Evolutionary conservation across 2,888 invertebrate genomes (phyloP).

Genomic region (Drosophila affinis): DNA sequence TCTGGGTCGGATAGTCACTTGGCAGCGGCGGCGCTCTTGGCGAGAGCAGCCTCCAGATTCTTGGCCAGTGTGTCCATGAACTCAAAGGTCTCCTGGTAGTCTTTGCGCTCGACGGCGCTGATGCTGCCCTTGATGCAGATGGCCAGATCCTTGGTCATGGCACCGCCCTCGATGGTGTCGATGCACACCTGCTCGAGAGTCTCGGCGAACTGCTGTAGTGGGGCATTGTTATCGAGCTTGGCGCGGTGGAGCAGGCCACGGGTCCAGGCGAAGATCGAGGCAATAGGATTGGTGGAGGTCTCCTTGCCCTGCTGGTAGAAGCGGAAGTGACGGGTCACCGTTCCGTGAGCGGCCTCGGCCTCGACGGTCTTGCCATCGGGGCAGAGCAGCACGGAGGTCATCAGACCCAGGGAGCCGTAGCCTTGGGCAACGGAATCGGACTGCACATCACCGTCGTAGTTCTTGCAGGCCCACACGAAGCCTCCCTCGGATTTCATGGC

Average conservation of each 20-base stretch:
- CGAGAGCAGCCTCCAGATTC: slow-evolving; percentile 87
- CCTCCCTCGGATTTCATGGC: slow-evolving; percentile 99
- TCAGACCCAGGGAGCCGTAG: slow-evolving; percentile 96
- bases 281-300: slow-evolving; percentile 99
- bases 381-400: slow-evolving; percentile 98
- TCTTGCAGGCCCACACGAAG: slow-evolving; percentile 99
- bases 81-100: slow-evolving; percentile 98
- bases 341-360: slow-evolving; percentile 99
- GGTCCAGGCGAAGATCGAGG: slow-evolving; percentile 99
- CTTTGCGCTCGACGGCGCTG: slow-evolving; percentile 88
- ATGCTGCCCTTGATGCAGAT: slow-evolving; percentile 98
- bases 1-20: slow-evolving; percentile 62
- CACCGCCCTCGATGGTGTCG: slow-evolving; percentile 96
- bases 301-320: slow-evolving; percentile 97
- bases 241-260: slow-evolving; percentile 96
- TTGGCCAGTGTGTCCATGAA: slow-evolving; percentile 97
- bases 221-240: slow-evolving; percentile 93
- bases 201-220: slow-evolving; percentile 91
- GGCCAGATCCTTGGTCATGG: slow-evolving; percentile 99
- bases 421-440: slow-evolving; percentile 99
- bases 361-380: slow-evolving; percentile 99
- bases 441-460: slow-evolving; percentile 99
- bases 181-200: slow-evolving; percentile 95
- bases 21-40: slow-evolving; percentile 38
- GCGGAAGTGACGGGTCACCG: slow-evolving; percentile 95